Percentiles rank a stretch among this genome's conserved stretches.
Evolutionary conservation across 1,140 invertebrate species (phyloP).

Genomic region (Drosophila virilis): DNA sequence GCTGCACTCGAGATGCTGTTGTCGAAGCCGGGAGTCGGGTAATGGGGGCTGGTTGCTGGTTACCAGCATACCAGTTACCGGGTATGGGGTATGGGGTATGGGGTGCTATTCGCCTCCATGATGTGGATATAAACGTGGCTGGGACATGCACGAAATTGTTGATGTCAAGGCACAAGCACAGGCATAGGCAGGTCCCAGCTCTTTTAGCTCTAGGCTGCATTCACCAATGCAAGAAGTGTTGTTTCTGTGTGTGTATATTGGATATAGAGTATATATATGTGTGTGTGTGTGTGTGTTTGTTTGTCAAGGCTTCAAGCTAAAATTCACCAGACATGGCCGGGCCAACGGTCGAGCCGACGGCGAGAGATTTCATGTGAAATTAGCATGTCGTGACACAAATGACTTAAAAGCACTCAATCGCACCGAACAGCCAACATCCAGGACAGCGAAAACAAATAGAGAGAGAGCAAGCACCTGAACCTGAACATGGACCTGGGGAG

Average conservation of each 20-base stretch:
- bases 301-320: constrained; percentile 68
- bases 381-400: constrained; percentile 83
- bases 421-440: constrained; percentile 51
- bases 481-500: background rate
- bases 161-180: constrained; percentile 61
- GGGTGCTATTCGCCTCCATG: constrained; percentile 36
- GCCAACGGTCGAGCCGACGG: constrained; percentile 65
- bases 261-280: background rate
- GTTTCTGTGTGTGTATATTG: constrained; percentile 18
- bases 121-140: constrained; percentile 66
- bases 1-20: constrained; percentile 80
- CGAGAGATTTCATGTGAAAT: constrained; percentile 82
- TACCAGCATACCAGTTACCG: background rate
- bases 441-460: constrained; percentile 22
- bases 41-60: background rate
- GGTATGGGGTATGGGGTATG: background rate
- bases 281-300: constrained; percentile 32
- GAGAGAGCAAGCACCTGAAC: constrained; percentile 16
- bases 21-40: constrained; percentile 25
- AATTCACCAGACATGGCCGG: constrained; percentile 71
- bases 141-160: constrained; percentile 77
- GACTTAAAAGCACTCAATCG: constrained; percentile 83
- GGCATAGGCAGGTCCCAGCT: constrained; percentile 54
- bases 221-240: constrained; percentile 8
- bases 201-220: constrained; percentile 36